Evolutionary conservation across 2,888 invertebrate species (phyloP).

Genomic region (Beris chalybata): DNA sequence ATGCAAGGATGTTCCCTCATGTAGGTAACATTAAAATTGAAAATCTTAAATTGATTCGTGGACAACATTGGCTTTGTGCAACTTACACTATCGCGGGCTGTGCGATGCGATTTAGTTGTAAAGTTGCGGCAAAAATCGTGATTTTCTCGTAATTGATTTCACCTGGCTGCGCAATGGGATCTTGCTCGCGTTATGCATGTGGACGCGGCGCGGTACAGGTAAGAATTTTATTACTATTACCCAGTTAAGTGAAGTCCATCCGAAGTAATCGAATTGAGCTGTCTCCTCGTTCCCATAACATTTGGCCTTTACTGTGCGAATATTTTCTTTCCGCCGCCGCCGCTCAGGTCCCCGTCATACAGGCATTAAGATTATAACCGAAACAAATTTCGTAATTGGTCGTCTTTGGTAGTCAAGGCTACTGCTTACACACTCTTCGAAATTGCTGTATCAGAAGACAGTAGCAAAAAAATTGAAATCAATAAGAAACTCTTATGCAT

Average conservation of each 20-base stretch:
- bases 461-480: no score
- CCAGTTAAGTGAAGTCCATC: not conserved
- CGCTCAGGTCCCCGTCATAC: not conserved
- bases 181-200: not conserved
- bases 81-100: constrained; percentile 1
- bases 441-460: no score
- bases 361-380: constrained; percentile 11
- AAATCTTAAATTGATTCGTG: no score
- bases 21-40: no score
- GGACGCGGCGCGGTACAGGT: constrained; percentile 6
- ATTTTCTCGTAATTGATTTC: constrained; percentile 24
- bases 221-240: constrained; percentile 19
- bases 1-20: no score
- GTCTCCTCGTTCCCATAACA: constrained; percentile 29
- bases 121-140: constrained; percentile 26
- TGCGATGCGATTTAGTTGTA: constrained; percentile 2
- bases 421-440: no score
- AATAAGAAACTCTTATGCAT: no score
- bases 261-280: constrained; percentile 26
- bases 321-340: no score
- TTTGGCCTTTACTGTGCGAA: constrained; percentile 16
- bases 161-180: not conserved
- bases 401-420: constrained; percentile 1
- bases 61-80: no score
- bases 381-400: constrained; percentile 22